Percentiles rank a stretch among this genome's conserved stretches.
Evolutionary conservation across 2,113 vertebrate species (phyloP).

Genomic region (Caranx ignobilis): DNA sequence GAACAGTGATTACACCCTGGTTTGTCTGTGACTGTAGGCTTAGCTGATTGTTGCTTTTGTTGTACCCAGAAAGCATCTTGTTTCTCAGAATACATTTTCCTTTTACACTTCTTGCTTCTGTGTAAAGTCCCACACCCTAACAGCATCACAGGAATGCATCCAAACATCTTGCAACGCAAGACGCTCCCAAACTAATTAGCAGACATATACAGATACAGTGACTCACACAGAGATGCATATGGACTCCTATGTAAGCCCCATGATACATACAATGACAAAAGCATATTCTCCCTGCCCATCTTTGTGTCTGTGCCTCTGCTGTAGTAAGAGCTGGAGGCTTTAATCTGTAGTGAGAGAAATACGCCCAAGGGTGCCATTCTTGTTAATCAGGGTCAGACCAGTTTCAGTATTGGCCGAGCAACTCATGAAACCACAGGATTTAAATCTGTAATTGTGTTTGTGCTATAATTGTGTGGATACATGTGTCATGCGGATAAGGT

Average conservation of each 20-base stretch:
- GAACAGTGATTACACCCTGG: background rate
- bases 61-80: background rate
- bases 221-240: slow-evolving; percentile 36
- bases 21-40: background rate
- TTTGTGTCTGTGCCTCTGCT: background rate
- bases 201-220: slow-evolving; percentile 27
- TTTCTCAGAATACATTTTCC: background rate
- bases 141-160: slow-evolving; percentile 4
- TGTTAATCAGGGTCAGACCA: slow-evolving; percentile 65
- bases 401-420: slow-evolving; percentile 48
- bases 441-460: slow-evolving; percentile 48
- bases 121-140: background rate
- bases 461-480: background rate
- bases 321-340: slow-evolving; percentile 35
- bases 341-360: slow-evolving; percentile 55
- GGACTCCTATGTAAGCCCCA: slow-evolving; percentile 21
- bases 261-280: slow-evolving; percentile 45
- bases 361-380: slow-evolving; percentile 59
- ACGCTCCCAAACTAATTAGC: slow-evolving; percentile 8
- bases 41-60: background rate
- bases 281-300: background rate
- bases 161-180: background rate
- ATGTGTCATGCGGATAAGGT: slow-evolving; percentile 20
- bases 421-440: slow-evolving; percentile 45
- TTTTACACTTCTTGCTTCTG: background rate